Evolutionary conservation across 1,140 invertebrate genomes (phyloP), one percentile per base, ranked within the genome.

Genomic region (Heliconius congener): DNA sequence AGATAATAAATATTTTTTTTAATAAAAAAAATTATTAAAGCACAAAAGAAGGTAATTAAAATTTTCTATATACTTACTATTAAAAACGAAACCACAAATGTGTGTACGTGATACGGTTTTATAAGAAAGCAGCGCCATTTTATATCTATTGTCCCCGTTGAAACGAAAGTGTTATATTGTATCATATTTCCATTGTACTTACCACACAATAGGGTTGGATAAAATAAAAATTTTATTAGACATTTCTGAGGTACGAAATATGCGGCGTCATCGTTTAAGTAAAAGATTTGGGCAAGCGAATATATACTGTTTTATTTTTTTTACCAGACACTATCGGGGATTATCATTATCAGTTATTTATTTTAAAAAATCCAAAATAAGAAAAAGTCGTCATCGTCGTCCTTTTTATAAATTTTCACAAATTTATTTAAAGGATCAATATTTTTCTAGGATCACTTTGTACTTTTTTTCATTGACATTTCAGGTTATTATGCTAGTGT

Each of bases 91-190:
- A 30, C 60, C 27, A 66, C 23, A 66, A 66, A 66, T 27, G 23
- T 27, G 23, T 60, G 9, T 66, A 66, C 60, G 60, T 66, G 60
- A 66, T 66, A 66, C 23, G 60, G 60, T 66, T 66, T 66, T 27
- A 66, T 27, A 66, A 66, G 60, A 66, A 57, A 66, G 60, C 23
- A 23, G 23, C 23, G 9, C 60, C 60, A 66, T 30, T 66, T 66
- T 66, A 66, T 23, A 27, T 66, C 23, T 66, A 66, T 66, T 66
- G 60, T 66, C 60, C 23, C 23, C 60, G 27, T 30, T 30, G 60
- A 16, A 13, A 66, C 23, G 60, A 66, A 66, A 66, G 60, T 66
- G 60, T 66, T 66, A 66, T 66, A 66, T 66, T 66, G 60, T 66
- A 66, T 66, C 60, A 66, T 16, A 66, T 30, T 66, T 66, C 23